phyloP scores from a whole-genome alignment of 2,888 invertebrate genomes.

The Drosophila pegasa region DNA sequence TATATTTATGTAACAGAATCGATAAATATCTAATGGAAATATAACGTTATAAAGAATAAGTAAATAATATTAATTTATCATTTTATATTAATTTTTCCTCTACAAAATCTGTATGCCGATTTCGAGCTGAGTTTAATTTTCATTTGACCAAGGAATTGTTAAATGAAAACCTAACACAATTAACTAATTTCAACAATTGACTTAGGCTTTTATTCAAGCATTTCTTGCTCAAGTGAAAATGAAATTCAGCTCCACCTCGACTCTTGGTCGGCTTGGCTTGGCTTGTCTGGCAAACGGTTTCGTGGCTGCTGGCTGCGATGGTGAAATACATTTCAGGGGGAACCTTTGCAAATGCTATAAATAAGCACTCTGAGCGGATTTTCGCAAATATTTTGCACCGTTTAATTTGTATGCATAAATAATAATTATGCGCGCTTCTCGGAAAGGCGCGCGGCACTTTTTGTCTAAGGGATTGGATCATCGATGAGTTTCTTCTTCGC shows the following conservation, averaged over 20 bases:
- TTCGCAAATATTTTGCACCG: slow-evolving; percentile 60
- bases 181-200: background rate
- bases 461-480: slow-evolving; percentile 57
- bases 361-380: slow-evolving; percentile 63
- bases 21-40: too few species aligned
- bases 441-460: slow-evolving; percentile 54
- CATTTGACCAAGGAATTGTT: too few species aligned
- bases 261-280: background rate
- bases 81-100: too few species aligned
- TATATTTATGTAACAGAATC: too few species aligned
- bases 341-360: slow-evolving; percentile 48
- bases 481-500: slow-evolving; percentile 36
- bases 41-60: too few species aligned
- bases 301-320: slow-evolving; percentile 40
- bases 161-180: too few species aligned
- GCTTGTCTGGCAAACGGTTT: background rate
- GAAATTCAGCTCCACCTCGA: background rate
- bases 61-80: too few species aligned
- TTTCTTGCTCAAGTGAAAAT: background rate
- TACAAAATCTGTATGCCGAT: too few species aligned
- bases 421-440: slow-evolving; percentile 68
- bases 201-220: background rate
- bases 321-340: slow-evolving; percentile 56
- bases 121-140: too few species aligned
- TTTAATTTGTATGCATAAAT: slow-evolving; percentile 78